phyloP scores from a whole-genome alignment of 1,140 invertebrate genomes.

The Drosophila subpulchrella region DNA sequence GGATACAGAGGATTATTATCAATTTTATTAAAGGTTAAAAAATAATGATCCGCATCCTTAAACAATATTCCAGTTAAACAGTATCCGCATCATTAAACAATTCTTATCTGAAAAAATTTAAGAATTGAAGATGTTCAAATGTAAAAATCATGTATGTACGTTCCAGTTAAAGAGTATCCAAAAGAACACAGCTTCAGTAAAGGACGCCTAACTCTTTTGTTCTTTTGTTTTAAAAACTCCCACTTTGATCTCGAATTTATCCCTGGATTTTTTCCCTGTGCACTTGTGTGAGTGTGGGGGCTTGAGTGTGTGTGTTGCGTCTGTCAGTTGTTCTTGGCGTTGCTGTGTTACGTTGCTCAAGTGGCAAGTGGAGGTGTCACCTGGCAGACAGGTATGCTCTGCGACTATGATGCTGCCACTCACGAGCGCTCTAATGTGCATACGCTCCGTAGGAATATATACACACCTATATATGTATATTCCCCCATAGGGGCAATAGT shows the following conservation, averaged over 20 bases:
- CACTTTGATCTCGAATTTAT: fast-evolving
- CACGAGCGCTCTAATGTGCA: conserved; percentile 28
- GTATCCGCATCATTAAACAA: no score
- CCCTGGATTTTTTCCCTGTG: neutral
- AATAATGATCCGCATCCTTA: no score
- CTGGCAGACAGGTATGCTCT: conserved; percentile 62
- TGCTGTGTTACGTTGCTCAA: conserved; percentile 60
- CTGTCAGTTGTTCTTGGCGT: conserved; percentile 29
- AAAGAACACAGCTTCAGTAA: neutral
- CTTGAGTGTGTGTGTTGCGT: conserved; percentile 14
- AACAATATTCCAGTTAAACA: no score
- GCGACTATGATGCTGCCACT: conserved; percentile 59
- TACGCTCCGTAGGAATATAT: conserved; percentile 11
- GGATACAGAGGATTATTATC: no score
- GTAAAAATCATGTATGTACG: no score
- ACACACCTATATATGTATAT: neutral
- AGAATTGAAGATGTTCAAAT: no score
- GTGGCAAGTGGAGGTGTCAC: conserved; percentile 71
- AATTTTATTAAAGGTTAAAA: no score
- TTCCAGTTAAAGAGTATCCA: neutral
- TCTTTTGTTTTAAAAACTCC: neutral
- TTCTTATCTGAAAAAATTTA: no score
- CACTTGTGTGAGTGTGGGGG: neutral
- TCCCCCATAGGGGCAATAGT: conserved; percentile 4
- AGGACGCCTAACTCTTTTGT: neutral